Base-by-base conservation (phyloP, 2,888 invertebrate species). In the Sarcophaga carnaria region DNA sequence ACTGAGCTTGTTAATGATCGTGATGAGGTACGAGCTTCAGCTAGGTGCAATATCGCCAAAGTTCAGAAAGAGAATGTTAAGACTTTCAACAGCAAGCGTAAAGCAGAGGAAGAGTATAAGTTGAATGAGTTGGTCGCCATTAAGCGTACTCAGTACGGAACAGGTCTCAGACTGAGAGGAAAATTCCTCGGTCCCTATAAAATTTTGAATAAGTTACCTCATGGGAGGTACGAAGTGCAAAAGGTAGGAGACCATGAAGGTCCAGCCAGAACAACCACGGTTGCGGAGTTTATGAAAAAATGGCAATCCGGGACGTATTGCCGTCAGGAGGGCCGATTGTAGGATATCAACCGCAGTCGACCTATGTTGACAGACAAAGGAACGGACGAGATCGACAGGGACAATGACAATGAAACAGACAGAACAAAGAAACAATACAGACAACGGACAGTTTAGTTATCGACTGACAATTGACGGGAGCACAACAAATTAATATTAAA, bases 141-240 rank as follows among this genome's bases (percentile, higher is more conserved):
- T 20, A 88, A 86, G 67, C 78, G 76, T 1, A 86, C 81, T 14
- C 85, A 86, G 20, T 88, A 67, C 45, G 88, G 79, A 2, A 12
- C 71, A 0, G 76, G 76, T 10, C 47, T 25, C 25, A 25, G 25
- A 25, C 25, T 25, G 25, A 25, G 25, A 25, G 25, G 27, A 27
- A 27, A 27, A 27, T 27, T 27, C 27, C 5, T 27, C 27, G 27
- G 27, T 27, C 27, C 27, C 27, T 27, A 27, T 5, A 27, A 27
- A 27, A 27, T 27, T 27, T 64, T 17, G 17, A 49, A 8, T 17
- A 74, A 63, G 14, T 25, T 74, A 25, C 22, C 63, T 5, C 74
- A 74, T 20, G 47, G 74, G 63, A 27, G 27, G 27, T 27, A 5
- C 27, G 27, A 27, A 27, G 27, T 27, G 27, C 5, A 27, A 27